A percentile compares a stretch with the other conserved stretches of the same genome.
These are phyloP conservation scores for Sebastiscus tertius DNA, from an alignment of 2,797 vertebrate species.

Conservation along the genomic window DNA sequence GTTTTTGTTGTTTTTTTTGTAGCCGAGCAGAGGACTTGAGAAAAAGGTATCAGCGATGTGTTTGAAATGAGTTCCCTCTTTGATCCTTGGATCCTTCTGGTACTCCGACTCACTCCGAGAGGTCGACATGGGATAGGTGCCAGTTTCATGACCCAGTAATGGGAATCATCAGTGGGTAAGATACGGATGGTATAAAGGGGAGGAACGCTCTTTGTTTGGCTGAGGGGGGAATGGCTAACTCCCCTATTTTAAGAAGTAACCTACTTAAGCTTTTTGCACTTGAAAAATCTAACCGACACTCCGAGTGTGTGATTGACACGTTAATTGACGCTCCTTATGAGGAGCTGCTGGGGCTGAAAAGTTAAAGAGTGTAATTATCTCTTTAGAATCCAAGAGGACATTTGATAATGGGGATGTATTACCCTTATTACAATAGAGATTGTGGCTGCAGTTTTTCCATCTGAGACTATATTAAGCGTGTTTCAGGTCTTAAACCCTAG, in stretches of 20 bases:
- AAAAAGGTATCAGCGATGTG: background rate
- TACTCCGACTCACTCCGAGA: constrained; percentile 20
- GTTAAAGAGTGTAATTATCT: constrained; percentile 31
- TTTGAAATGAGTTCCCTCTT: constrained; percentile 33
- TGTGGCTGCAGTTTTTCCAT: background rate
- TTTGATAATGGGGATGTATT: constrained; percentile 22
- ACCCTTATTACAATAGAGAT: constrained; percentile 2
- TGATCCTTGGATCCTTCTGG: constrained; percentile 34
- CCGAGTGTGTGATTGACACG: background rate
- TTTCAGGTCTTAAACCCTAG: background rate
- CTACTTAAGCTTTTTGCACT: background rate
- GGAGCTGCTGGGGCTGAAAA: constrained; percentile 8
- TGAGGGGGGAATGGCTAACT: background rate
- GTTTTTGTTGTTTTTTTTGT: background rate
- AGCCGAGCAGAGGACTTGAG: constrained; percentile 5
- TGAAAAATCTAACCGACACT: background rate
- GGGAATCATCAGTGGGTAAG: constrained; percentile 2
- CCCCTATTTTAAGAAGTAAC: background rate
- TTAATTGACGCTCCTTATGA: constrained; percentile 26
- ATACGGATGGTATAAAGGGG: background rate
- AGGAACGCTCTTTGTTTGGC: constrained; percentile 2
- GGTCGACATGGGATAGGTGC: constrained; percentile 44
- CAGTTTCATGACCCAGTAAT: constrained; percentile 46
- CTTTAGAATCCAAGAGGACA: background rate
- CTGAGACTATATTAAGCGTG: background rate